Evolutionary conservation across 2,888 invertebrate species (phyloP).

Genomic region (Cheilosia soror): DNA sequence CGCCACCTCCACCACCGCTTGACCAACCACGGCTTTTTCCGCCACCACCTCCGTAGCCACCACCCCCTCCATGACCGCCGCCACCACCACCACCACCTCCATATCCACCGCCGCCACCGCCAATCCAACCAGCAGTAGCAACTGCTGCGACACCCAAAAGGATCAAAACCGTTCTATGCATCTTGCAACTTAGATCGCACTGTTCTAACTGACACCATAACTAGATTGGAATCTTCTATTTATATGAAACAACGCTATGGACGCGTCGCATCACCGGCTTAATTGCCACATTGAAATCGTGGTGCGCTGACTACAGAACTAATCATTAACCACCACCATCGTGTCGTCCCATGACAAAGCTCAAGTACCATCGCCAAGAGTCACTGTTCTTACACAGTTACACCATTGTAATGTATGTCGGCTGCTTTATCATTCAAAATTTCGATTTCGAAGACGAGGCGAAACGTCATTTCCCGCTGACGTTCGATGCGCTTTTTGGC

Average conservation of each 20-base stretch:
- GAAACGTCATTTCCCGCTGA: conserved; percentile 16
- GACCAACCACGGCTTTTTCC: conserved; percentile 74
- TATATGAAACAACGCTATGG: conserved; percentile 48
- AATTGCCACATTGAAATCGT: conserved; percentile 58
- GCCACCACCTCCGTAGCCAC: conserved; percentile 76
- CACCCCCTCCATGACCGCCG: conserved; percentile 67
- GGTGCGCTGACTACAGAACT: conserved; percentile 35
- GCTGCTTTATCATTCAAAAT: conserved; percentile 34
- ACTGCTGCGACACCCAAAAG: conserved; percentile 57
- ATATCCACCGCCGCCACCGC: conserved; percentile 60
- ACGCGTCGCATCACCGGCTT: conserved; percentile 49
- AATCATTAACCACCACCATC: conserved; percentile 27
- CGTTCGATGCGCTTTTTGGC: conserved; percentile 4
- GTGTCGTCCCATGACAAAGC: conserved; percentile 20
- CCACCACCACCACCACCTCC: conserved; percentile 51
- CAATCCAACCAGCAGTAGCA: conserved; percentile 56
- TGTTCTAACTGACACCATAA: conserved; percentile 55
- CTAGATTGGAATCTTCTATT: conserved; percentile 63
- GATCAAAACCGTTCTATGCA: conserved; percentile 70
- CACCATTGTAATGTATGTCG: conserved; percentile 26
- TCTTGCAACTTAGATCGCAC: conserved; percentile 57
- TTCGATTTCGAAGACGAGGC: conserved; percentile 28
- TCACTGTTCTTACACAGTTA: conserved; percentile 41
- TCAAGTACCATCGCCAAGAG: conserved; percentile 39
- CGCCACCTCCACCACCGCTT: conserved; percentile 67